A percentile compares a stretch with the other conserved stretches of the same genome.
phyloP scores from a whole-genome alignment of 30 jellyfish, hydroid and myxozoan species.

The Sanderia malayensis region DNA sequence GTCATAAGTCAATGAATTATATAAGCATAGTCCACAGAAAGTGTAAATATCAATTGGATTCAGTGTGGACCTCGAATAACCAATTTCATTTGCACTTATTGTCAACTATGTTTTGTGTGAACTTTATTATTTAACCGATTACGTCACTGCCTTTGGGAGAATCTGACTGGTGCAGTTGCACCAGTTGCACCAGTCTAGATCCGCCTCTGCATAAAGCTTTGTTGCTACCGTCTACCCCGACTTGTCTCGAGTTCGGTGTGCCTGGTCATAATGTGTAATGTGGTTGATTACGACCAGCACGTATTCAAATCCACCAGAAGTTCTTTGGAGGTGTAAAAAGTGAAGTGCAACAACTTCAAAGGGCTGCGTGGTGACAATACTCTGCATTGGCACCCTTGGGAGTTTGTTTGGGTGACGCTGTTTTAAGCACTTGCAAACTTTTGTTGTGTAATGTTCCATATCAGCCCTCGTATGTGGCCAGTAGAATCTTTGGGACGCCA shows the following conservation, averaged over 20 bases:
- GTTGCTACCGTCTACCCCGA: conserved; percentile 33
- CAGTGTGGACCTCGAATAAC: too few species aligned
- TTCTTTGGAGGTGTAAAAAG: conserved; percentile 27
- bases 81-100: too few species aligned
- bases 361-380: conserved; percentile 13
- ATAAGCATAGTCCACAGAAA: too few species aligned
- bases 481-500: conserved; percentile 22
- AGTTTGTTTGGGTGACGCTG: conserved; percentile 7
- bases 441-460: not conserved
- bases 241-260: conserved; percentile 30
- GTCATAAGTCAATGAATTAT: too few species aligned
- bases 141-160: too few species aligned
- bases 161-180: too few species aligned
- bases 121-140: too few species aligned
- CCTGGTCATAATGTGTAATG: conserved; percentile 33
- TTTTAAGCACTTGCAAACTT: conserved; percentile 8
- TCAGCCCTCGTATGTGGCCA: conserved; percentile 38
- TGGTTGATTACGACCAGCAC: conserved; percentile 35
- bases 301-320: conserved; percentile 40
- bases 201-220: not conserved
- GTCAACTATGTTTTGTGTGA: too few species aligned
- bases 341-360: conserved; percentile 27
- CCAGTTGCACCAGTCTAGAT: too few species aligned
- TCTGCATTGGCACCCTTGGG: conserved; percentile 15
- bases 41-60: too few species aligned